Conservation (phyloP, 2,113 vertebrate species). For the Lycaon pictus region DNA sequence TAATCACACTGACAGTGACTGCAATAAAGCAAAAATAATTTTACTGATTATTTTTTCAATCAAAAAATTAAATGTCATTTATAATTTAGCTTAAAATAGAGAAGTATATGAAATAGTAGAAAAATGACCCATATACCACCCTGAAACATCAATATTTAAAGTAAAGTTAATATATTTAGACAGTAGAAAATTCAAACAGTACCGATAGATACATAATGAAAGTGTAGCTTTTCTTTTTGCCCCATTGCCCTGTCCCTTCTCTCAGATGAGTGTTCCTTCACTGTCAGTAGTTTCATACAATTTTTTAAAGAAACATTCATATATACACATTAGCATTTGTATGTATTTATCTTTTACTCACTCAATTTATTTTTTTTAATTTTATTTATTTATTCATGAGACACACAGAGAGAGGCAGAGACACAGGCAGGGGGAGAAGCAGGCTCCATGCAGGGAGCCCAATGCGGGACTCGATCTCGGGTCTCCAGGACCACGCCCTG, state of each 20-base stretch:
- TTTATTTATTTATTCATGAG: too few relatives aligned
- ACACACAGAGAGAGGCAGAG: too few relatives aligned
- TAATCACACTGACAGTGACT: conserved; percentile 10
- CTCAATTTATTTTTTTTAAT: not conserved
- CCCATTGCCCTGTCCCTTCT: not conserved
- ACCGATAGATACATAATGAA: not conserved
- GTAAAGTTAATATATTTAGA: conserved; percentile 28
- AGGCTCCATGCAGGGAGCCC: too few relatives aligned
- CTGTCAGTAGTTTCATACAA: conserved; percentile 6
- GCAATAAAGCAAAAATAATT: conserved; percentile 52
- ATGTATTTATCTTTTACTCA: conserved; percentile 19
- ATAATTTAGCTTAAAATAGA: conserved; percentile 32
- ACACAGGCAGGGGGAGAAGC: too few relatives aligned
- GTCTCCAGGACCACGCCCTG: too few relatives aligned
- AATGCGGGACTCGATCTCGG: too few relatives aligned
- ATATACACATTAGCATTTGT: not conserved
- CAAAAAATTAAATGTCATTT: conserved; percentile 45
- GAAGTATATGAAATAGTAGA: conserved; percentile 8
- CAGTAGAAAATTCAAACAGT: conserved; percentile 26
- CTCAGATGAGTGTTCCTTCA: not conserved
- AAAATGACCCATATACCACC: not conserved
- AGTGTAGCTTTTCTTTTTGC: not conserved
- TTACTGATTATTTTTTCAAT: conserved; percentile 47
- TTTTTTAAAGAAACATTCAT: not conserved
- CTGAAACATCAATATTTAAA: conserved; percentile 4